Conservation (phyloP, 2,113 vertebrate species). For the Cettia cetti region DNA sequence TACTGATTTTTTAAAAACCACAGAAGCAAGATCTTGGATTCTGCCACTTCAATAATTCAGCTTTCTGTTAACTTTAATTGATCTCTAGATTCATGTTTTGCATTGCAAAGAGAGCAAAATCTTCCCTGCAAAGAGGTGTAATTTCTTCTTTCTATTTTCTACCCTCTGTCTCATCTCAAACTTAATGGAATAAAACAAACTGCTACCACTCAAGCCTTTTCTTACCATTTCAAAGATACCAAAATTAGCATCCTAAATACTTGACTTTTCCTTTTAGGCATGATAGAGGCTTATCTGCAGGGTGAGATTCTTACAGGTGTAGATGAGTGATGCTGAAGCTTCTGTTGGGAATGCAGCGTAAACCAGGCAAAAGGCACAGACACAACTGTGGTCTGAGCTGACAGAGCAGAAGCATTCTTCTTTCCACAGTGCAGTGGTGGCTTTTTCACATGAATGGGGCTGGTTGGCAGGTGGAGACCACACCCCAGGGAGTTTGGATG, state of each 20-base stretch:
- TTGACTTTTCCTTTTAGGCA: neutral
- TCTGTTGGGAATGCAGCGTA: neutral
- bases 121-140: neutral
- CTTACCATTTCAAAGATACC: neutral
- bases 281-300: neutral
- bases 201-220: neutral
- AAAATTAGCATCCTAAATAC: neutral
- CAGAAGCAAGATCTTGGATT: neutral
- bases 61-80: neutral
- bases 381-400: neutral
- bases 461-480: neutral
- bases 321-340: neutral
- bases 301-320: neutral
- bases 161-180: neutral
- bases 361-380: neutral
- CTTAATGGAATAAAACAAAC: neutral
- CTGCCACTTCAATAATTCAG: neutral
- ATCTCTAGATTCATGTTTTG: neutral
- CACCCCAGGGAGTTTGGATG: neutral
- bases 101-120: neutral
- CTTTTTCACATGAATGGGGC: neutral
- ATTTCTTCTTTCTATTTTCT: neutral
- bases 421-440: neutral
- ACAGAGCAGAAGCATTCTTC: neutral
- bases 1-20: neutral